phyloP scores from a whole-genome alignment of 2,113 vertebrate genomes.

The Oenanthe melanoleuca region DNA sequence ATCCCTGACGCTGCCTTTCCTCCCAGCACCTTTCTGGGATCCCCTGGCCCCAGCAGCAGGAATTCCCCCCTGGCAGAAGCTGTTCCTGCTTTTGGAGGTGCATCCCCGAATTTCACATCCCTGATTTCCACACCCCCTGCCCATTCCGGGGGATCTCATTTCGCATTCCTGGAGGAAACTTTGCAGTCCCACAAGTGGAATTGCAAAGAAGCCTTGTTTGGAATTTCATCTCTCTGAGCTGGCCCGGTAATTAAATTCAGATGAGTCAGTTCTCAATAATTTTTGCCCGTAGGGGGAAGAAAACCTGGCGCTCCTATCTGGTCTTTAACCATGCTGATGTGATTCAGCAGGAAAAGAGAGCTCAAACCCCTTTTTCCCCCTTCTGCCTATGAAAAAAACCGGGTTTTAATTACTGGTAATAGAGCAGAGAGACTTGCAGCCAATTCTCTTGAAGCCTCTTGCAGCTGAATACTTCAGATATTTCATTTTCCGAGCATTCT shows the following conservation, averaged over 20 bases:
- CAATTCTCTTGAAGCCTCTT: slow-evolving; percentile 46
- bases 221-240: neutral
- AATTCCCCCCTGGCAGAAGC: neutral
- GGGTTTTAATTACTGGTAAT: slow-evolving; percentile 70
- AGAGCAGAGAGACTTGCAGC: slow-evolving; percentile 29
- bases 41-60: neutral
- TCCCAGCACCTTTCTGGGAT: fast-evolving
- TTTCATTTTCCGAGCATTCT: slow-evolving; percentile 52
- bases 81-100: neutral
- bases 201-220: neutral
- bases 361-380: neutral
- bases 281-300: neutral
- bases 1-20: neutral
- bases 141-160: neutral
- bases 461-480: slow-evolving; percentile 57
- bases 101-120: neutral
- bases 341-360: slow-evolving; percentile 43
- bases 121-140: neutral
- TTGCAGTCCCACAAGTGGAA: neutral
- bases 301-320: neutral
- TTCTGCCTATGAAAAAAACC: neutral
- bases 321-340: slow-evolving; percentile 30
- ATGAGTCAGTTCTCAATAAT: slow-evolving; percentile 47
- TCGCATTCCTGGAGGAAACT: neutral
- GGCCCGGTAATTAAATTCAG: slow-evolving; percentile 27